Evolutionary conservation across 2,113 vertebrate species (phyloP).

Genomic region (Labeo rohita): DNA sequence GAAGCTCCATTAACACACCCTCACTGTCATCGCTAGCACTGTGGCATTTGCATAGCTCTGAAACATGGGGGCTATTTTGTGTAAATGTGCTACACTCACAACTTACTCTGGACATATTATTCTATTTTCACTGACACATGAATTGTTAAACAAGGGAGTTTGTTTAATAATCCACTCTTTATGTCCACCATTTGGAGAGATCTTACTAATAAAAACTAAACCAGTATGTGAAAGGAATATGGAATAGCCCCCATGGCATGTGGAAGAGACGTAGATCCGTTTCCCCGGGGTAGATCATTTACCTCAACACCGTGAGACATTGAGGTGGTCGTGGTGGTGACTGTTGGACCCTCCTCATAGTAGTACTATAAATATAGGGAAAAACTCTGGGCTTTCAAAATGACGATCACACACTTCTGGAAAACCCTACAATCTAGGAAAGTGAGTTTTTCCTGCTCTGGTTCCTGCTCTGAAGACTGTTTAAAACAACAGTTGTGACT

Average conservation of each 20-base stretch:
- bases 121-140: not conserved
- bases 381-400: slow-evolving; percentile 67
- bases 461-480: not conserved
- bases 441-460: slow-evolving; percentile 74
- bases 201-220: not conserved
- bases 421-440: slow-evolving; percentile 55
- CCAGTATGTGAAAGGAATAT: not conserved
- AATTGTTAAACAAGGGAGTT: slow-evolving; percentile 60
- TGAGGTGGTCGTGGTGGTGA: slow-evolving; percentile 62
- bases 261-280: slow-evolving; percentile 37
- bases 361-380: slow-evolving; percentile 82
- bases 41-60: not conserved
- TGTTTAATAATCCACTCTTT: slow-evolving; percentile 61
- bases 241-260: slow-evolving; percentile 55
- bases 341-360: slow-evolving; percentile 81
- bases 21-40: not conserved
- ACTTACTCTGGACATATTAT: not conserved
- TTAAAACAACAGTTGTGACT: not conserved
- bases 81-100: slow-evolving; percentile 13
- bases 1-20: not conserved
- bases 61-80: slow-evolving; percentile 52
- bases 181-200: not conserved
- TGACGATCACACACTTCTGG: slow-evolving; percentile 64
- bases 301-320: slow-evolving; percentile 76
- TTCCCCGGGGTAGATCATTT: slow-evolving; percentile 69